Evolutionary conservation across 2,113 vertebrate genomes (phyloP).

Genomic region (Pterocles gutturalis): DNA sequence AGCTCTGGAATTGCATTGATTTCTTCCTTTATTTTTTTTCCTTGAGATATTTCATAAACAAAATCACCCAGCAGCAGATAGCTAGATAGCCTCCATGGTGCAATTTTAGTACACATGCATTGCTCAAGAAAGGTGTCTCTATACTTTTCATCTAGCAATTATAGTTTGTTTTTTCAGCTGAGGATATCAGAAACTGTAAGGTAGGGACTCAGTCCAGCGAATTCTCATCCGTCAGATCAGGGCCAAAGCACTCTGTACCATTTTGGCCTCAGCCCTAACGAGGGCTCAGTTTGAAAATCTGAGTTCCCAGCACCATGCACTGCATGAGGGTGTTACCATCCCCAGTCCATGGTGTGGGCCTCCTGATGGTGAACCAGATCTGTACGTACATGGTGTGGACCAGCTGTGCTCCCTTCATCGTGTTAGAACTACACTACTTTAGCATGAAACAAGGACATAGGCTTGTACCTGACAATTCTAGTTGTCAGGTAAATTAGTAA

Average conservation of each 20-base stretch:
- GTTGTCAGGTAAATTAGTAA: background rate
- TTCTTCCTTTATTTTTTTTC: background rate
- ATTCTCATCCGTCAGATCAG: background rate
- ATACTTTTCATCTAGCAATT: background rate
- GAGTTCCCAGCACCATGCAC: rapidly evolving
- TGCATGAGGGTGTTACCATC: background rate
- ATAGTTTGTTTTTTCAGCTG: background rate
- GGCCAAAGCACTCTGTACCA: background rate
- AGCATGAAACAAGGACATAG: background rate
- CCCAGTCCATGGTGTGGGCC: rapidly evolving
- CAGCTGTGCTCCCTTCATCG: background rate
- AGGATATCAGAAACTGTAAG: background rate
- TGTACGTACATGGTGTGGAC: rapidly evolving
- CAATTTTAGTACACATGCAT: background rate
- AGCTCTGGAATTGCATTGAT: background rate
- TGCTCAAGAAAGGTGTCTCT: background rate
- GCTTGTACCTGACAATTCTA: background rate
- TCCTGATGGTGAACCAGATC: background rate
- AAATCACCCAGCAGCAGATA: background rate
- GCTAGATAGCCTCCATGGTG: background rate
- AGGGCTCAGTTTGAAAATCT: background rate
- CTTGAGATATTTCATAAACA: background rate
- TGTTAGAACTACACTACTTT: background rate
- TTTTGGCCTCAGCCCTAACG: background rate
- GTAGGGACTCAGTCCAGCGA: background rate